A percentile compares a stretch with the other conserved stretches of the same genome.
Conservation (phyloP, 2,113 vertebrate species). For the Anas platyrhynchos region DNA sequence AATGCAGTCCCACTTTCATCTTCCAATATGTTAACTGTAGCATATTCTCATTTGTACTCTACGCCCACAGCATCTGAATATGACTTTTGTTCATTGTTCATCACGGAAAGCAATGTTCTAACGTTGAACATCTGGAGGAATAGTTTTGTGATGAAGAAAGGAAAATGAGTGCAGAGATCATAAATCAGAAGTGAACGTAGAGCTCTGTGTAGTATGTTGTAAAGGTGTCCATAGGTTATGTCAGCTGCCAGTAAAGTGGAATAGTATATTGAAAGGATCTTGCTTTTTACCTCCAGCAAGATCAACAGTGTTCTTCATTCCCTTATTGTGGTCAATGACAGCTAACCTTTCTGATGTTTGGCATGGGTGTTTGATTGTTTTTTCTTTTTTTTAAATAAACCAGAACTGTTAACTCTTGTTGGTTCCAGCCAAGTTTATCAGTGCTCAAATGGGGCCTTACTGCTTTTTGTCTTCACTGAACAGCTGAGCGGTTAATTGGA, state of each 20-base stretch:
- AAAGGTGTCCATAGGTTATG: not conserved
- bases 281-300: not conserved
- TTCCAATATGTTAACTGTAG: not conserved
- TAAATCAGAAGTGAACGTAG: not conserved
- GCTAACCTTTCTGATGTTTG: not conserved
- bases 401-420: not conserved
- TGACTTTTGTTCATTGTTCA: not conserved
- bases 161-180: not conserved
- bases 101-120: not conserved
- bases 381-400: not conserved
- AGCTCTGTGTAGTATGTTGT: not conserved
- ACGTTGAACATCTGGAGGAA: not conserved
- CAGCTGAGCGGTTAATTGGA: not conserved
- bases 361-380: not conserved
- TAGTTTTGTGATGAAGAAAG: not conserved
- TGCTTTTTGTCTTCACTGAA: not conserved
- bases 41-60: not conserved
- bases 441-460: not conserved
- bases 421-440: not conserved
- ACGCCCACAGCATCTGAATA: not conserved
- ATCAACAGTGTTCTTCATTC: not conserved
- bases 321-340: not conserved
- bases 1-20: not conserved
- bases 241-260: not conserved
- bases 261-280: not conserved